Evolutionary conservation across 2,113 vertebrate species (phyloP), one percentile per base, ranked within the genome.

Genomic region (Erinaceus europaeus): DNA sequence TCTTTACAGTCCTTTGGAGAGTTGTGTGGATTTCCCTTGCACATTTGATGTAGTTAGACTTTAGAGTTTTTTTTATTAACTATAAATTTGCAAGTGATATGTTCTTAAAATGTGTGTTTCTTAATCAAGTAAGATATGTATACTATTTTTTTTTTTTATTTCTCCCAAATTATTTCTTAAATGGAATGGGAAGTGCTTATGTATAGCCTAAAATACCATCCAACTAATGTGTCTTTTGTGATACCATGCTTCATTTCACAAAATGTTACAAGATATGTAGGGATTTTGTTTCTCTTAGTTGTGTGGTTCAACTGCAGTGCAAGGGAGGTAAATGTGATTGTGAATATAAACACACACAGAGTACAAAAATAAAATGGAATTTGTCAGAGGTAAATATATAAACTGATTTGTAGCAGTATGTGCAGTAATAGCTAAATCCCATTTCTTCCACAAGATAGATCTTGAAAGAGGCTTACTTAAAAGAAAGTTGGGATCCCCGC

Each of bases 41-140:
- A 76, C 23, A 27, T 90, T 94, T 94, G 91, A 83, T 93, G 77
- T 94, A 93, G 93, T 93, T 69, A n/a, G 84, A 38, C 36, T 15
- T 18, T 67, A 72, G 83, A 48, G 68, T 10, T 59, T 81, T n/a
- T 75, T 36, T 84, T 53, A 69, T 61, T 93, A 50, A 40, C 57
- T 95, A 78, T 94, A 94, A 90, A 95, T 96, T 94, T 93, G 90
- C 89, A 90, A 29, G 89, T 94, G 92, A 90, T 94, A 42, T 81
- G 46, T 65, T 96, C 71, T 94, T 74, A 90, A 9, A 27, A 29
- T 50, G 10, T 57, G 12, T 57, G n/a, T n/a, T n/a, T n/a, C 93
- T 78, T 95, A 73, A 69, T 93, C 21, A 81, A 44, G 29, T 90
- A 48, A 84, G 42, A 9, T 86, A 65, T 46, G 89, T 71, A 32